These are phyloP conservation scores for Trichosurus vulpecula DNA, from an alignment of 2,797 vertebrate species.

Conservation along the genomic window DNA sequence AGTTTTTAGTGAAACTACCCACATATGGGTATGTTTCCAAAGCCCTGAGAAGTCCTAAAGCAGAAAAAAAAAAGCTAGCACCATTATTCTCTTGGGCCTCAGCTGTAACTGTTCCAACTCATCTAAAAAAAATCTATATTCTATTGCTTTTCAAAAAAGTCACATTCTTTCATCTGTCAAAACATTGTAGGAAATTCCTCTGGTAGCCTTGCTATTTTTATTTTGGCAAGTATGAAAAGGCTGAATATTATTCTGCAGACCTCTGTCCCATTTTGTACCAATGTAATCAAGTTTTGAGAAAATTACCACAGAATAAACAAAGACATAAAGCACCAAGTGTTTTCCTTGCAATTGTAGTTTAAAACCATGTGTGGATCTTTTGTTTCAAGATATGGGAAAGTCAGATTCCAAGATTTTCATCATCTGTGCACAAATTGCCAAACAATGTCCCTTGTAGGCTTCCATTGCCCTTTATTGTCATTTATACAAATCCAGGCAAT, in stretches of 20 bases:
- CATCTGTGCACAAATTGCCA: conserved; percentile 76
- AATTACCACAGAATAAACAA: conserved; percentile 79
- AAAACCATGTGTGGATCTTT: conserved; percentile 76
- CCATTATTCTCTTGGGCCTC: conserved; percentile 55
- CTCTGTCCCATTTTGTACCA: conserved; percentile 60
- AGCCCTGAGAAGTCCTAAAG: neutral
- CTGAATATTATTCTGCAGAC: conserved; percentile 14
- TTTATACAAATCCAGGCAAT: conserved; percentile 69
- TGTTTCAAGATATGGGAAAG: conserved; percentile 80
- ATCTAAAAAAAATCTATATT: conserved; percentile 59
- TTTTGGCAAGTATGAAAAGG: neutral
- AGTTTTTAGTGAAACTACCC: neutral
- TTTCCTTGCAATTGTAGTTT: conserved; percentile 68
- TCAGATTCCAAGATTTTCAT: conserved; percentile 80
- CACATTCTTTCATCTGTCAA: conserved; percentile 40
- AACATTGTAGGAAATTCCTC: conserved; percentile 67
- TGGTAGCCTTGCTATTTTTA: neutral
- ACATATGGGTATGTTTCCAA: conserved; percentile 13
- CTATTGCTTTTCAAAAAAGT: conserved; percentile 59
- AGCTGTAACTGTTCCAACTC: conserved; percentile 61
- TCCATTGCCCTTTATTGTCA: conserved; percentile 72
- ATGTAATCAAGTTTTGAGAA: conserved; percentile 78
- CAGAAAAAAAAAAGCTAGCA: conserved; percentile 31
- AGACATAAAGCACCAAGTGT: conserved; percentile 76
- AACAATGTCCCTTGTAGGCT: conserved; percentile 76